Percentiles rank a stretch among this genome's conserved stretches.
phyloP scores from a whole-genome alignment of 1,140 invertebrate genomes.

The Ips nitidus region DNA sequence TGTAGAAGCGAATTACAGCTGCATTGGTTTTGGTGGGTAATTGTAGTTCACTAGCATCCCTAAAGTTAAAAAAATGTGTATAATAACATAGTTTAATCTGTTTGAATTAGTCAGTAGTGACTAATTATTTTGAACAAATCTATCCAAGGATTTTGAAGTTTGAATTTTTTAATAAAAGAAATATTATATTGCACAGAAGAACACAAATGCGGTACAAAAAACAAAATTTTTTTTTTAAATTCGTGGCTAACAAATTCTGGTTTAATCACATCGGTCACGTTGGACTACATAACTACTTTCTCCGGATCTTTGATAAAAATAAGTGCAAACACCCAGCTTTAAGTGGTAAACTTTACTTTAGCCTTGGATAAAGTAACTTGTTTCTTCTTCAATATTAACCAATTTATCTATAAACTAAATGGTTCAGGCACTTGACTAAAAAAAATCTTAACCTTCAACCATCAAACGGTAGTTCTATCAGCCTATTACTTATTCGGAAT shows the following conservation, averaged over 20 bases:
- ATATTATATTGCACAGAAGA: too few species aligned
- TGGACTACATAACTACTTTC: conserved; percentile 6
- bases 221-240: too few species aligned
- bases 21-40: conserved; percentile 64
- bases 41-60: conserved; percentile 71
- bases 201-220: too few species aligned
- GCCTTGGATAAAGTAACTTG: too few species aligned
- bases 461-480: conserved; percentile 15
- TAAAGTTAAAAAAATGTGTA: conserved; percentile 53
- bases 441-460: not conserved
- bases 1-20: conserved; percentile 74
- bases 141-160: too few species aligned
- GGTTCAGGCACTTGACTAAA: too few species aligned
- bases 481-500: conserved; percentile 16
- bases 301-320: conserved; percentile 8
- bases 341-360: not conserved
- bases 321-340: not conserved
- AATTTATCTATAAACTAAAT: too few species aligned
- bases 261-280: not conserved
- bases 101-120: too few species aligned
- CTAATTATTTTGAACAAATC: too few species aligned
- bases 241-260: not conserved
- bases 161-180: too few species aligned
- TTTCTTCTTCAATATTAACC: too few species aligned
- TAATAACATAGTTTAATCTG: too few species aligned